phyloP scores from a whole-genome alignment of 2,888 invertebrate species.

The Neria commutata region DNA sequence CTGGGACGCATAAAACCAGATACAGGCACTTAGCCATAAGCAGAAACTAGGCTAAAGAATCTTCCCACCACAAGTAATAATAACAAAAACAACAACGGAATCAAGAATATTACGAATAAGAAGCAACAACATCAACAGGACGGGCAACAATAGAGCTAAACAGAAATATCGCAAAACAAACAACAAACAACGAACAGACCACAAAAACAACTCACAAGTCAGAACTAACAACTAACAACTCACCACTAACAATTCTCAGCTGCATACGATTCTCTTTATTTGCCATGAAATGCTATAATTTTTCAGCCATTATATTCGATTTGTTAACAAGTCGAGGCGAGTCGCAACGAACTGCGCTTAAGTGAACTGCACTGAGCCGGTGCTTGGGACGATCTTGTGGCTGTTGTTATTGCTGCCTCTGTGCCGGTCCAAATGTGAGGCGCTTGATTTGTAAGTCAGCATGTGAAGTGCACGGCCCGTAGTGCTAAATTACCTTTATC shows the following conservation, averaged over 20 bases:
- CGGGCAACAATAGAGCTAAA: conserved; percentile 4
- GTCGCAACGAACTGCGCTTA: too few species aligned
- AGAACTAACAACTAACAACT: conserved; percentile 11
- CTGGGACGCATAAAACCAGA: conserved; percentile 17
- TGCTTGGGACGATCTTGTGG: background rate
- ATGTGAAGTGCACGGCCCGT: background rate
- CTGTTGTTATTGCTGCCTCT: background rate
- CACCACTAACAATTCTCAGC: background rate
- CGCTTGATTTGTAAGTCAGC: background rate
- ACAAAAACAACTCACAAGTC: conserved; percentile 13
- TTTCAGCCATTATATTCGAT: conserved; percentile 18
- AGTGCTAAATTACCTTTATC: conserved; percentile 40
- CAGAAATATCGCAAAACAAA: too few species aligned
- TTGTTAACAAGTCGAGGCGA: too few species aligned
- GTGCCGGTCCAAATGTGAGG: background rate
- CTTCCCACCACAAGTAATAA: conserved; percentile 16
- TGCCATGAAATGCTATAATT: conserved; percentile 25
- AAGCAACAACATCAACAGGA: conserved; percentile 1
- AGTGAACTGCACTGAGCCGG: conserved; percentile 33
- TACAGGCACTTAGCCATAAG: conserved; percentile 19
- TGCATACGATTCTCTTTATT: conserved; percentile 2
- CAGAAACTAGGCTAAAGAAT: conserved; percentile 23
- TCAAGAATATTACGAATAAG: conserved; percentile 23
- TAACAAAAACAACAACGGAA: conserved; percentile 22
- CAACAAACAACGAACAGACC: conserved; percentile 3